Conservation (phyloP, 2,888 invertebrate genomes). For the Pollenia labialis region DNA sequence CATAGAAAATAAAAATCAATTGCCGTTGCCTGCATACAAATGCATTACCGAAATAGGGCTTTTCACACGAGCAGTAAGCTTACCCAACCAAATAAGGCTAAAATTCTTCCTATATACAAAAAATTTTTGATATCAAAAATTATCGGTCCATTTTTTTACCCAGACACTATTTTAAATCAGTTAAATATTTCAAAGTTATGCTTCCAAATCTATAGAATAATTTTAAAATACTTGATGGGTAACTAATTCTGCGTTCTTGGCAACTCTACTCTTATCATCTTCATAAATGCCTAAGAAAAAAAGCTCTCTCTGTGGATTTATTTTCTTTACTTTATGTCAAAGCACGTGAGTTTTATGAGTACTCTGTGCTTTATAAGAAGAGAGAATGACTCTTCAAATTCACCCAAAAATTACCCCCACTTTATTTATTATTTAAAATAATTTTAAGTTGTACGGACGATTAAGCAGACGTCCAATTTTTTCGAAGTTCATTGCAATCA, state of each 20-base stretch:
- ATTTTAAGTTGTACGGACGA: conserved; percentile 50
- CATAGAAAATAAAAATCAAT: too few species aligned
- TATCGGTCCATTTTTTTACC: too few species aligned
- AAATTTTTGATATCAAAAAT: too few species aligned
- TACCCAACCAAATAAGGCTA: too few species aligned
- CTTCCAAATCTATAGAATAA: too few species aligned
- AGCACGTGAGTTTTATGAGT: conserved; percentile 51
- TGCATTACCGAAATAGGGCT: too few species aligned
- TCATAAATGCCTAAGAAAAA: conserved; percentile 1
- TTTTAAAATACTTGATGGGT: too few species aligned
- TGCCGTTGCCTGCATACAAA: too few species aligned
- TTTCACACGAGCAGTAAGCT: too few species aligned
- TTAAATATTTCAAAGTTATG: too few species aligned
- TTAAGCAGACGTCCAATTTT: not conserved
- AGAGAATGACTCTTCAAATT: conserved; percentile 35
- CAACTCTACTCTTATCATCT: conserved; percentile 29
- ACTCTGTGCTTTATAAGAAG: not conserved
- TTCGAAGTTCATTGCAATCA: conserved; percentile 75
- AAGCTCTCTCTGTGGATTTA: conserved; percentile 57
- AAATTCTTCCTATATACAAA: too few species aligned
- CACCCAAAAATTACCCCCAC: conserved; percentile 41
- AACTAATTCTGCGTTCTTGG: not conserved
- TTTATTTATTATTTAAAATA: conserved; percentile 44
- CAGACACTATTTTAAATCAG: too few species aligned
- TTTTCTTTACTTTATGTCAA: conserved; percentile 7